These are phyloP conservation scores for Tetranychus piercei DNA, from an alignment of 2,888 invertebrate species.

Conservation along the genomic window DNA sequence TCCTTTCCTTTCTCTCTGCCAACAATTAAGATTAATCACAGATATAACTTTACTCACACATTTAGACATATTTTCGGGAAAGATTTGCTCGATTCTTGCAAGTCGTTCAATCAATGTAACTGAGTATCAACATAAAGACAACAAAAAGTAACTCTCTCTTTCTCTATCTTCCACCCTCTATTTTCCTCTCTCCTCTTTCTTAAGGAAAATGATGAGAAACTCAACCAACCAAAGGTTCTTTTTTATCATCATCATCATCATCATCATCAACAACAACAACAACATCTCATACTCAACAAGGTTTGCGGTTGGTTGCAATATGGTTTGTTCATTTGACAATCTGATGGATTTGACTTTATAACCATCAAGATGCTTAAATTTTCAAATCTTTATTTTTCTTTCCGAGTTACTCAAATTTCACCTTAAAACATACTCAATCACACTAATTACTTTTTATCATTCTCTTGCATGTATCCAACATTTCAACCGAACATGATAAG, in stretches of 20 bases:
- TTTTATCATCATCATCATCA: neutral
- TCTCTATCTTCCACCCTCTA: neutral
- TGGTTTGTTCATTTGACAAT: constrained; percentile 1
- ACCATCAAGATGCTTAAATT: neutral
- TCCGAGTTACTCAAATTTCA: neutral
- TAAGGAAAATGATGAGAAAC: neutral
- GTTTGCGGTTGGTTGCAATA: neutral
- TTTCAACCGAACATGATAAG: neutral
- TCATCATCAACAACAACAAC: neutral
- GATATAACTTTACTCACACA: neutral
- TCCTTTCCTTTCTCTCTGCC: neutral
- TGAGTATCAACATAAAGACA: neutral
- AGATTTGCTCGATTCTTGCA: neutral
- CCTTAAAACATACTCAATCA: neutral
- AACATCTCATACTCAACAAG: neutral
- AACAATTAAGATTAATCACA: neutral
- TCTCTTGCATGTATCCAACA: neutral
- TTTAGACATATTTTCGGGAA: neutral
- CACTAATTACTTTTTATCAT: neutral
- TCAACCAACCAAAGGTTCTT: neutral
- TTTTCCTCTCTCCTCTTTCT: neutral
- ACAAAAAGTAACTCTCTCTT: neutral
- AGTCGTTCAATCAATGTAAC: neutral
- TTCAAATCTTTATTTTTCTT: neutral
- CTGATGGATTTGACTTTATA: neutral